Conservation (phyloP, 2,888 invertebrate species). For the Willowsia nigromaculata region DNA sequence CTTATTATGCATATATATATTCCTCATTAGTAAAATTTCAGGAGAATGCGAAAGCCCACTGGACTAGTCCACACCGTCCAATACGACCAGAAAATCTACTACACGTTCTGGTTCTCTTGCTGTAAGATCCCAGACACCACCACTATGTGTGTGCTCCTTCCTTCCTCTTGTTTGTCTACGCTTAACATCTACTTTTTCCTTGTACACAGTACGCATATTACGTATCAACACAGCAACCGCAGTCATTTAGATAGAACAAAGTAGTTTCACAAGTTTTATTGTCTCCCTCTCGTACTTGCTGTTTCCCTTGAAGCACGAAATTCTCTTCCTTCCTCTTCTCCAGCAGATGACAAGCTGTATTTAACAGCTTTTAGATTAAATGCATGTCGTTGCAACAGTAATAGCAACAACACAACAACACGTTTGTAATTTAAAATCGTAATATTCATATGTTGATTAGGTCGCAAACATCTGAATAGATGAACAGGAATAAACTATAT, state of each 20-base stretch:
- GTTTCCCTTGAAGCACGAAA: constrained; percentile 22
- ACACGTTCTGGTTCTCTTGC: background rate
- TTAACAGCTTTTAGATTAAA: background rate
- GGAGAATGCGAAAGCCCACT: constrained; percentile 44
- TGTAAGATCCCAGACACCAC: background rate
- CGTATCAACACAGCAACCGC: background rate
- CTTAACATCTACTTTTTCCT: background rate
- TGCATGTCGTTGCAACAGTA: background rate
- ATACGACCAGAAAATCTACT: background rate
- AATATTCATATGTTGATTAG: constrained; percentile 60
- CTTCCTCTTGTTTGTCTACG: background rate
- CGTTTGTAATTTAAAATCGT: constrained; percentile 4
- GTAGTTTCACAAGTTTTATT: constrained; percentile 35
- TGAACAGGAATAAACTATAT: background rate
- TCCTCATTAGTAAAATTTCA: constrained; percentile 44
- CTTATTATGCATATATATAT: background rate
- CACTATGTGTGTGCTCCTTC: background rate
- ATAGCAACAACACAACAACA: background rate
- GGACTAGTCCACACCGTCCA: background rate
- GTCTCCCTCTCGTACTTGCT: background rate
- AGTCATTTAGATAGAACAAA: constrained; percentile 12
- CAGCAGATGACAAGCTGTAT: background rate
- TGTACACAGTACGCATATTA: background rate
- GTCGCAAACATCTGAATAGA: background rate
- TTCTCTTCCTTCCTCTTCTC: constrained; percentile 46